Conservation (phyloP, 2,113 vertebrate species). For the Syngnathus scovelli region DNA sequence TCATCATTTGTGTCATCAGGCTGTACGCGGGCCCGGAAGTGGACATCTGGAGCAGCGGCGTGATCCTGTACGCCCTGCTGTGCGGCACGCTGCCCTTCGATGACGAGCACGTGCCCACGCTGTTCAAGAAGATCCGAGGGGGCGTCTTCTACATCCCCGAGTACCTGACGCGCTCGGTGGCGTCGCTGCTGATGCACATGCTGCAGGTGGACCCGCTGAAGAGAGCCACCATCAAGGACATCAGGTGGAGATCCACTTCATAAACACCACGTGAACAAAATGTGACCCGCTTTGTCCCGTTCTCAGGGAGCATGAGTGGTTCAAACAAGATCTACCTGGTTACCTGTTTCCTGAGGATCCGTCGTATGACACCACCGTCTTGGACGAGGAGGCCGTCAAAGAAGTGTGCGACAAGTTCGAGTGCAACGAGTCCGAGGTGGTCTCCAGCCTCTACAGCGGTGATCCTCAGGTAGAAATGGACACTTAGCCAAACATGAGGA, state of each 20-base stretch:
- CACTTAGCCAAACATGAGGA: too few relatives aligned
- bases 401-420: constrained; percentile 99
- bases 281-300: background rate
- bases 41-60: constrained; percentile 97
- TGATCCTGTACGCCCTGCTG: constrained; percentile 94
- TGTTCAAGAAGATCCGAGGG: constrained; percentile 98
- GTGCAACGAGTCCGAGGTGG: constrained; percentile 87
- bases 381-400: constrained; percentile 90
- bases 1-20: constrained; percentile 52
- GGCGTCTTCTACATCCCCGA: constrained; percentile 99
- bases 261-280: background rate
- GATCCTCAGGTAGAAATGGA: constrained; percentile 74
- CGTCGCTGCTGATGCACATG: constrained; percentile 93
- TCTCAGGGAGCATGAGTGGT: constrained; percentile 93
- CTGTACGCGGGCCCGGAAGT: constrained; percentile 96
- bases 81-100: constrained; percentile 97
- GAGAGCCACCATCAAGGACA: constrained; percentile 95
- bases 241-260: constrained; percentile 71
- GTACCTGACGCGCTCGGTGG: constrained; percentile 88
- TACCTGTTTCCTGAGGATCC: constrained; percentile 97
- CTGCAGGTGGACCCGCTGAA: constrained; percentile 96
- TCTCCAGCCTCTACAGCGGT: constrained; percentile 90
- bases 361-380: constrained; percentile 85
- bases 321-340: constrained; percentile 91
- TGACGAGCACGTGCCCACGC: constrained; percentile 91